Conservation (phyloP, 2,888 invertebrate species). For the Stictocephala bisonia region DNA sequence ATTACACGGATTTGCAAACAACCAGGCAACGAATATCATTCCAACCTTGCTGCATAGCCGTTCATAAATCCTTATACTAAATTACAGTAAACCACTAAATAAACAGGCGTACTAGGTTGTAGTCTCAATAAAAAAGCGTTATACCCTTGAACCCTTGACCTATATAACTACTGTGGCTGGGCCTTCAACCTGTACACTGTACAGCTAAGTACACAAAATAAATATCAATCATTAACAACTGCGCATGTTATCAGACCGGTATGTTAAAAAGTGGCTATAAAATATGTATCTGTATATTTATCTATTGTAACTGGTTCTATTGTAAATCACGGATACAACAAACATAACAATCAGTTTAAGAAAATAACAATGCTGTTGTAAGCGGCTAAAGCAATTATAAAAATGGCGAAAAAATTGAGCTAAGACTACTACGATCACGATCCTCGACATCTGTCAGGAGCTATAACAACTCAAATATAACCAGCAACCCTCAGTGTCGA, state of each 20-base stretch:
- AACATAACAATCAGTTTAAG: slow-evolving; percentile 32
- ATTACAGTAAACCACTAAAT: slow-evolving; percentile 38
- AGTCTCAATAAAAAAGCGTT: slow-evolving; percentile 40
- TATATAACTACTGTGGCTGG: slow-evolving; percentile 26
- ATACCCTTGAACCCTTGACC: slow-evolving; percentile 37
- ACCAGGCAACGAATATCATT: slow-evolving; percentile 18
- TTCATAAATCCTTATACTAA: slow-evolving; percentile 7
- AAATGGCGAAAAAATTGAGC: slow-evolving; percentile 19
- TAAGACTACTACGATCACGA: no score
- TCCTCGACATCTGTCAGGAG: neutral
- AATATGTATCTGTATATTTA: slow-evolving; percentile 40
- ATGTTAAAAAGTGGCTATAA: slow-evolving; percentile 34
- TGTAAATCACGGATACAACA: slow-evolving; percentile 35
- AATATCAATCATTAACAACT: slow-evolving; percentile 39
- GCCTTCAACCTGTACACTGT: slow-evolving; percentile 11
- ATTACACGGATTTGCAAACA: slow-evolving; percentile 30
- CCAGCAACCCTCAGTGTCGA: neutral
- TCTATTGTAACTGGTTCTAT: slow-evolving; percentile 42
- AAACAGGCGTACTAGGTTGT: slow-evolving; percentile 33
- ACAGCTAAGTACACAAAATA: slow-evolving; percentile 42
- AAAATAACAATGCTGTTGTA: slow-evolving; percentile 24
- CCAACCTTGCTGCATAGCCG: slow-evolving; percentile 23
- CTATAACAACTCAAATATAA: slow-evolving; percentile 28
- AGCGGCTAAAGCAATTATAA: neutral
- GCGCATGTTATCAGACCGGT: slow-evolving; percentile 23